Evolutionary conservation across 2,888 invertebrate genomes (phyloP), one percentile per base, ranked within the genome.

Genomic region (Conistra vaccinii): DNA sequence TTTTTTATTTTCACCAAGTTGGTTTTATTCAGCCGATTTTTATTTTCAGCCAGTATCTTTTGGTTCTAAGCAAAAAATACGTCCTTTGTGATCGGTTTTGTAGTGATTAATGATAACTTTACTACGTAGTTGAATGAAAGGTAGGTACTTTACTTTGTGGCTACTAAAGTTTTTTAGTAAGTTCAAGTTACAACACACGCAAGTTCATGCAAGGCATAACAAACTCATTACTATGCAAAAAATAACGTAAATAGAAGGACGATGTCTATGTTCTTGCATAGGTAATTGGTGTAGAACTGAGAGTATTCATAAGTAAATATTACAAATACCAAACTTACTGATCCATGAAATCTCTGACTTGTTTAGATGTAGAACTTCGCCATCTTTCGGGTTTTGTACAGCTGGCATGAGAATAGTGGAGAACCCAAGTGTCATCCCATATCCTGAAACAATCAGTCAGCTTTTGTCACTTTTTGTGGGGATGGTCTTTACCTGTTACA

Each of bases 361-460:
- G 74, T 96, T 96, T 77, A 98, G 93, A 75, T 96, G 92, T 93
- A 97, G 87, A 26, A 91, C 78, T 91, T 96, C 96, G 3, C 89
- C 96, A 51, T 95, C 94, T 57, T 91, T 93, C 3, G 97, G 97
- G 65, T 97, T 94, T 80, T 95, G 96, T 60, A 98, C 97, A 12
- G 98, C 98, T 10, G 98, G 98, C 87, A 98, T 98, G 29, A 98
- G 97, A 80, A 98, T 98, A 7, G 98, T 98, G 0, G 98, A 97
- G 87, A 98, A 98, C 0, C 98, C 98, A 65, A 98, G 93, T 0
- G 98, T 98, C 97, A 98, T 98, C 70, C 98, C 98, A 92, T 98
- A 98, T 14, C 97, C 97, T 97, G 91, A 76, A 91, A 92, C 61
- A 74, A 70, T 23, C 6, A 66, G 12, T 60, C 29, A 42, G 45